Percentiles rank a stretch among this genome's conserved stretches.
phyloP scores from a whole-genome alignment of 2,888 invertebrate genomes.

The Xestia c-nigrum region DNA sequence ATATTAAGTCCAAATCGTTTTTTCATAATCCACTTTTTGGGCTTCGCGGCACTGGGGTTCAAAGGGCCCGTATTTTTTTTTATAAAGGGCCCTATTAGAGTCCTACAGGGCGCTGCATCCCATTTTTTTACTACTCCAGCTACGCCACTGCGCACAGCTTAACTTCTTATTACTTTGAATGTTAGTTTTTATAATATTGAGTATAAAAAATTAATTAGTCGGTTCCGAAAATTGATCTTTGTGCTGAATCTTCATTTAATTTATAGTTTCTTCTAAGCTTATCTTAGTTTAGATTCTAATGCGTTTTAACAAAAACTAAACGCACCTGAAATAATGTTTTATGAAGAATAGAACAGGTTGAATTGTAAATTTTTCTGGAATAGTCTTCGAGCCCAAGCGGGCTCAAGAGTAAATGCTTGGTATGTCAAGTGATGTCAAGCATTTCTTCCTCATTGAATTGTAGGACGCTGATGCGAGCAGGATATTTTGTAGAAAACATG shows the following conservation, averaged over 20 bases:
- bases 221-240: neutral
- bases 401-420: no score
- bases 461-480: no score
- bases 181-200: neutral
- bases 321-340: neutral
- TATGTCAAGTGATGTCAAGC: neutral
- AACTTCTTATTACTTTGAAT: neutral
- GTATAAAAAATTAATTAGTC: neutral
- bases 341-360: neutral
- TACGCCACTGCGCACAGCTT: neutral
- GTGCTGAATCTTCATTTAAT: neutral
- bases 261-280: neutral
- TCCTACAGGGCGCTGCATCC: no score
- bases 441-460: neutral
- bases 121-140: neutral
- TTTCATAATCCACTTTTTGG: neutral
- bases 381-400: neutral
- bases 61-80: neutral
- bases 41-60: neutral
- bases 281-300: neutral
- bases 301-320: neutral
- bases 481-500: no score
- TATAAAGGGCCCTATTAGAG: neutral
- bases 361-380: neutral
- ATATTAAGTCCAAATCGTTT: neutral